Evolutionary conservation across 2,888 invertebrate species (phyloP), one percentile per base, ranked within the genome.

Genomic region (Stenolophus ochropezus): DNA sequence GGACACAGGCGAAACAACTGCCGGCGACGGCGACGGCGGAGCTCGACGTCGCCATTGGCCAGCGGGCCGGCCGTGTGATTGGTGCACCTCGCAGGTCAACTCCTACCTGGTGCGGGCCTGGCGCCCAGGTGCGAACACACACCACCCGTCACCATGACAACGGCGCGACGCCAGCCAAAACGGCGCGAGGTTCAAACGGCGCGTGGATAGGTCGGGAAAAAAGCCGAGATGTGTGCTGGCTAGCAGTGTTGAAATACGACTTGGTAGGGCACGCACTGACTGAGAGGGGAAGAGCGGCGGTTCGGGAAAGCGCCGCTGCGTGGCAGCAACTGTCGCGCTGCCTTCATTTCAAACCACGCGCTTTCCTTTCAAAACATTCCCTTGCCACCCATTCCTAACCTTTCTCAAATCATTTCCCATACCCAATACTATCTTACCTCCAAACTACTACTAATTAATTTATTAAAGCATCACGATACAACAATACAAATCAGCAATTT

Each of bases 41-140:
- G 47, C 73, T 49, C 85, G 85, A 86, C 87, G n/a, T 88, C 89
- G 88, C 89, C 88, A 89, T 89, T 89, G 89, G 89, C 88, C 88
- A 87, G 85, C 82, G 83, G 85, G 83, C 85, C 85, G 83, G 84
- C 84, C 84, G 84, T 86, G 86, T 86, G 85, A 89, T 89, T 89
- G 89, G 89, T 83, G 87, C 88, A 88, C 88, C 88, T 88, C 84
- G 84, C 87, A 89, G 88, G 89, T 89, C 87, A 85, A 89, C 89
- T 87, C 89, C 89, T 89, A 89, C 89, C 88, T 88, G 88, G 53
- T 80, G 49, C 71, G 51, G 58, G 21, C 18, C 20, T 27, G 33
- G 11, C 65, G 65, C 65, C 33, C 65, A 69, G 20, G 20, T 69
- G 65, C 33, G 23, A 14, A 27, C 16, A 27, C 33, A 61, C 61